These are phyloP conservation scores for Lepidotrigona ventralis DNA, from an alignment of 1,140 invertebrate genomes.

Conservation along the genomic window DNA sequence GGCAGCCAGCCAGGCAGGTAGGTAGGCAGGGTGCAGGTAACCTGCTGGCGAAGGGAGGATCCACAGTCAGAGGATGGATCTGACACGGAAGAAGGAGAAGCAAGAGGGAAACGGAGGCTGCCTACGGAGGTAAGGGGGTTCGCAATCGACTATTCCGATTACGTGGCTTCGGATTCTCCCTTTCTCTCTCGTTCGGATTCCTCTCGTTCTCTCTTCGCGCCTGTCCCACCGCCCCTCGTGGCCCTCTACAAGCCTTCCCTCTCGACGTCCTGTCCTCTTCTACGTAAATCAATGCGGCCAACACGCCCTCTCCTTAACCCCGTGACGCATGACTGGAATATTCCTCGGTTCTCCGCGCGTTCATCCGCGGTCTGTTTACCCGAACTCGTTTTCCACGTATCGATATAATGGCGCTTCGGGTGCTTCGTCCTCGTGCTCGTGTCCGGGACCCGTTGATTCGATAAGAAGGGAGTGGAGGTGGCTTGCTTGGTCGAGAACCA, in stretches of 20 bases:
- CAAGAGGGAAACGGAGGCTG: conserved; percentile 46
- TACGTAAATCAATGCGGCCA: conserved; percentile 72
- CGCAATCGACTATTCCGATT: conserved; percentile 78
- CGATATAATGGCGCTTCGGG: conserved; percentile 31
- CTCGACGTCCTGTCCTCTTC: conserved; percentile 59
- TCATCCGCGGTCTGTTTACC: conserved; percentile 57
- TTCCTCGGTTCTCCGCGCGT: conserved; percentile 56
- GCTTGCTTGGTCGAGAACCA: neutral
- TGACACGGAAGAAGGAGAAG: conserved; percentile 40
- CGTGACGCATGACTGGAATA: conserved; percentile 67
- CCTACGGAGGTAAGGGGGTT: conserved; percentile 54
- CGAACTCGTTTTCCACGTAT: conserved; percentile 25
- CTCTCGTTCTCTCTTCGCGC: conserved; percentile 23
- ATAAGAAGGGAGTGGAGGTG: neutral
- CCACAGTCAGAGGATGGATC: conserved; percentile 11
- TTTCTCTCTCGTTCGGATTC: conserved; percentile 26
- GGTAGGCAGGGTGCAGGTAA: neutral
- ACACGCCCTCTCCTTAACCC: conserved; percentile 69
- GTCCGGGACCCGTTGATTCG: neutral
- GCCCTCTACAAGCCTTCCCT: neutral
- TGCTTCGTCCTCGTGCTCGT: neutral
- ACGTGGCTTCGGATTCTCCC: conserved; percentile 73
- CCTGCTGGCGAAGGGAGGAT: conserved; percentile 14
- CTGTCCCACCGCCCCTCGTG: neutral
- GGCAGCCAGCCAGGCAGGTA: neutral